phyloP scores from a whole-genome alignment of 2,113 vertebrate genomes.

The Bos javanicus region DNA sequence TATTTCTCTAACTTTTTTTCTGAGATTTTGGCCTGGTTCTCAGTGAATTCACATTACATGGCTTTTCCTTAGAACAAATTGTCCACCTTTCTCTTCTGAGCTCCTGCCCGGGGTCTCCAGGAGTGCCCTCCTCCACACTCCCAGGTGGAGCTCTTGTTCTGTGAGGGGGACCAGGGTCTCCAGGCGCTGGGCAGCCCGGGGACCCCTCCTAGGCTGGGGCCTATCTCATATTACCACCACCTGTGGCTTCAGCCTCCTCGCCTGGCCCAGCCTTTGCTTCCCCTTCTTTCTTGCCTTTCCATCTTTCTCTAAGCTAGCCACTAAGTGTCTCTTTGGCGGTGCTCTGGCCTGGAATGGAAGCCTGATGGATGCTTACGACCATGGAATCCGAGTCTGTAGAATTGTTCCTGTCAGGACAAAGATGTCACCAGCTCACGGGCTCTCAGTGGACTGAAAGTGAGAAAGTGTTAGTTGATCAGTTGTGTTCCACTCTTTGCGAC shows the following conservation, averaged over 20 bases:
- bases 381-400: rapidly evolving
- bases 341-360: not conserved
- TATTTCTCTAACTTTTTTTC: not conserved
- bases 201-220: not conserved
- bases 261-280: not conserved
- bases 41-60: not conserved
- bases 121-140: rapidly evolving
- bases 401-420: not conserved
- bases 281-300: not conserved
- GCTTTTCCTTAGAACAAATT: not conserved
- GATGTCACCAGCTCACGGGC: rapidly evolving
- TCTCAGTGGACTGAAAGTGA: not conserved
- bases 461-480: not conserved
- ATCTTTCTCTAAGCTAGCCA: not conserved
- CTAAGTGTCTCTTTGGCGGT: not conserved
- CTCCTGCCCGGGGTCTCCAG: not conserved
- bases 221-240: not conserved
- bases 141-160: not conserved
- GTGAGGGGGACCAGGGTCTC: not conserved
- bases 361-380: not conserved
- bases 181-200: not conserved
- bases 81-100: not conserved
- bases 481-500: not conserved
- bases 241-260: not conserved
- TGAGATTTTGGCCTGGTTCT: not conserved